Evolutionary conservation across 2,888 invertebrate genomes (phyloP), one percentile per base, ranked within the genome.

Genomic region (Dryococelus australis): DNA sequence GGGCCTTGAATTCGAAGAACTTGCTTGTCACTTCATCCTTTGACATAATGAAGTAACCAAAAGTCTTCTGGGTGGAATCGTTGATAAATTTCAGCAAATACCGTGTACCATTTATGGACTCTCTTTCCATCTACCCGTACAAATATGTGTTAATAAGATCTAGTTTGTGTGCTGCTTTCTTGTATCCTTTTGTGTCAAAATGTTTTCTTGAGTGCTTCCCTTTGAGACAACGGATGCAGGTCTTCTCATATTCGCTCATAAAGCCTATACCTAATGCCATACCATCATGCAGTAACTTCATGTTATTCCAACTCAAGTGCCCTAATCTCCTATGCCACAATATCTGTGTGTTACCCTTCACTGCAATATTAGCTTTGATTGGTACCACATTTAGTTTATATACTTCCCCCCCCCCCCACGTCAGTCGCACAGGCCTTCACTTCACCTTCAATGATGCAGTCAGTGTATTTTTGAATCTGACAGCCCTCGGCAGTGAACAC

Each of bases 191-290:
- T 9, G 20, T 24, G 20, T 65, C 24, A 24, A 65, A 65, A 13
- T 8, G 65, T 65, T 16, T 65, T 65, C 10, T 65, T 20, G 65
- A 65, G 5, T 65, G 65, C 65, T 24, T 65, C 24, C 65, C 65
- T 24, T 90, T 43, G 91, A 43, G 87, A 91, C 91, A 13, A 90
- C 88, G 88, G 91, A 65, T 24, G 16, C 65, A 65, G 24, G 65
- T 91, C 20, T 91, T 86, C 10, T 90, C 65, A 43, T 90, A 88
- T 16, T 43, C n/a, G 26, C 27, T 85, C 20, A 35, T 53, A 24
- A 53, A 84, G n/a, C 51, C 6, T 24, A 85, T 12, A 85, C 43
- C 51, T 65, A 16, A 12, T 13, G 65, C 20, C 65, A 65, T 65
- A 20, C 65, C 20, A 65, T 24, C 65, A 16, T 16, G 65, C 6